These are phyloP conservation scores for Drosophila orena DNA, from an alignment of 1,140 invertebrate genomes.

Conservation along the genomic window DNA sequence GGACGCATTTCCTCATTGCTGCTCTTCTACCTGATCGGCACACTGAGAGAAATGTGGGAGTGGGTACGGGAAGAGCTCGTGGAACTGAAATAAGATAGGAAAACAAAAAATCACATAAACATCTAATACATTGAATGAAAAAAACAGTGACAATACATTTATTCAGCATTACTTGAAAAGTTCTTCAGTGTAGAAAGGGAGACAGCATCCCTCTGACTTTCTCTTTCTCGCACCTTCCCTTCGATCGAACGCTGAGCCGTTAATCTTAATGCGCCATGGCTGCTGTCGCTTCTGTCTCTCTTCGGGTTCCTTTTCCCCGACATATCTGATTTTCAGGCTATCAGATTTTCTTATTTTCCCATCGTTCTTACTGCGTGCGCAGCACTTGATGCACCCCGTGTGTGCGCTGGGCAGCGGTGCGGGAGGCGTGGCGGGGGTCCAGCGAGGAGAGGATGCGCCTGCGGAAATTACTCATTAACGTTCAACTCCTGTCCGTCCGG, in stretches of 20 bases:
- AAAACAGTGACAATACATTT: not conserved
- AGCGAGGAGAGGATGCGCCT: conserved; percentile 62
- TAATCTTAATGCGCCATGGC: conserved; percentile 80
- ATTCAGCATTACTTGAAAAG: not conserved
- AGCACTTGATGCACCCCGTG: conserved; percentile 68
- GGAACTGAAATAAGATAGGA: not conserved
- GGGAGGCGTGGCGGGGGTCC: conserved; percentile 32
- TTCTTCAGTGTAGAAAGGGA: conserved; percentile 15
- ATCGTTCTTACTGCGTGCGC: conserved; percentile 75
- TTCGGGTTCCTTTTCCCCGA: conserved; percentile 14
- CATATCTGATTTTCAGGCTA: conserved; percentile 40
- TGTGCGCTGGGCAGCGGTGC: conserved; percentile 8
- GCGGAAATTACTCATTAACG: conserved; percentile 81
- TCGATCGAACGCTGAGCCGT: conserved; percentile 56
- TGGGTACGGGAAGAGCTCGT: not conserved
- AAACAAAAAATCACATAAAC: not conserved
- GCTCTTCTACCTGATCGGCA: conserved; percentile 55
- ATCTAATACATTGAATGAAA: not conserved
- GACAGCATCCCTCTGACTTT: conserved; percentile 24
- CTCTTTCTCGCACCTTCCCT: conserved; percentile 34
- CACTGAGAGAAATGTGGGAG: conserved; percentile 17
- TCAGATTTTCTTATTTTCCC: conserved; percentile 77
- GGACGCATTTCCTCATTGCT: conserved; percentile 71
- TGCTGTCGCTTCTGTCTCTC: conserved; percentile 79
- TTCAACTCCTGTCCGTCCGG: conserved; percentile 26